phyloP scores from a whole-genome alignment of 1,140 invertebrate genomes.

The Lucilia sericata region DNA sequence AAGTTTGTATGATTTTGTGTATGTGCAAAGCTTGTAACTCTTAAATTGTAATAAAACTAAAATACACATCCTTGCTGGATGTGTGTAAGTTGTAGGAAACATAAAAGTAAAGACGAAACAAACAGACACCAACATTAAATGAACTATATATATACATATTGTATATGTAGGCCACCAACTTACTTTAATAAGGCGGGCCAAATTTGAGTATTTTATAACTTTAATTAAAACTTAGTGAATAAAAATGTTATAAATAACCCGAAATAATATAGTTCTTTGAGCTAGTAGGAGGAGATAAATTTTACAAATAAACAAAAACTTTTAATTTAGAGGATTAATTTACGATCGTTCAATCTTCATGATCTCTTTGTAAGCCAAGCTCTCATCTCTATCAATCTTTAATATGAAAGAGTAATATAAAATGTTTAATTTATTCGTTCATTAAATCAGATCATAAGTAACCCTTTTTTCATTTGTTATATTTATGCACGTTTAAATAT shows the following conservation, averaged over 20 bases:
- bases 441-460: neutral
- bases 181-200: neutral
- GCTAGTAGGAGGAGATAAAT: no score
- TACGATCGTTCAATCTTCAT: no score
- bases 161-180: neutral
- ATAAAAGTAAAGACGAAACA: neutral
- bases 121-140: neutral
- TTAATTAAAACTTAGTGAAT: neutral
- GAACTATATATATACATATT: neutral
- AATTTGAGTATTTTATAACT: neutral
- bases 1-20: neutral
- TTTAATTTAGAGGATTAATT: no score
- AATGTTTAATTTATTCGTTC: neutral
- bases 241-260: no score
- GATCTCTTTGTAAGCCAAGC: no score
- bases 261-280: no score
- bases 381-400: neutral
- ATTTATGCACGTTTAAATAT: neutral
- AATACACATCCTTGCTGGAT: slow-evolving; percentile 1
- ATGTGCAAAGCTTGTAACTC: slow-evolving; percentile 30
- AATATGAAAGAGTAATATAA: neutral
- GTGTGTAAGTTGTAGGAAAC: neutral
- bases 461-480: neutral
- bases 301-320: no score
- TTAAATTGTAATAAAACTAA: slow-evolving; percentile 41